Conservation (phyloP, 2,888 invertebrate species). For the Elysia crispata region DNA sequence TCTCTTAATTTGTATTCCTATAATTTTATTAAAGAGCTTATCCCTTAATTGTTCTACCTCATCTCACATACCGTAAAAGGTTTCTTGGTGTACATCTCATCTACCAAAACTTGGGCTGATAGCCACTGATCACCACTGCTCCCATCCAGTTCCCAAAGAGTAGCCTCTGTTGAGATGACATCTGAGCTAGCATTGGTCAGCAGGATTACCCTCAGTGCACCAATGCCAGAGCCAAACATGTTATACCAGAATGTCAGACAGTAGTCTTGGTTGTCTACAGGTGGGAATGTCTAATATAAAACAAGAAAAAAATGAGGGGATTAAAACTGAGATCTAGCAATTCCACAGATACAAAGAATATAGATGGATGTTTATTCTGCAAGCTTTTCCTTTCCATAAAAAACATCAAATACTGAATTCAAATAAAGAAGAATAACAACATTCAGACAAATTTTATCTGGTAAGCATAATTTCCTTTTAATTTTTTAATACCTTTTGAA, state of each 20-base stretch:
- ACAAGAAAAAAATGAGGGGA: no score
- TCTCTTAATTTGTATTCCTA: no score
- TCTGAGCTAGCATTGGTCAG: constrained; percentile 58
- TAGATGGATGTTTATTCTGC: no score
- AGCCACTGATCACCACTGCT: constrained; percentile 65
- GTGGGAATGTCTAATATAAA: constrained; percentile 32
- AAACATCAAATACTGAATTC: no score
- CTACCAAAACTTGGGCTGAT: constrained; percentile 63
- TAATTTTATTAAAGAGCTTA: no score
- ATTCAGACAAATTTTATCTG: no score
- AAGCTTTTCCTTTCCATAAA: no score
- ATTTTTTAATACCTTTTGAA: no score
- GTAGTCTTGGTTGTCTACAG: constrained; percentile 57
- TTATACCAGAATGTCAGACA: constrained; percentile 74
- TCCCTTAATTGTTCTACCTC: not conserved
- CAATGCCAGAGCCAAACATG: constrained; percentile 69
- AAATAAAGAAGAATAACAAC: no score
- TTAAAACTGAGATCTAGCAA: no score
- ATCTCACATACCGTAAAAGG: constrained; percentile 61
- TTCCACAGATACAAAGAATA: no score
- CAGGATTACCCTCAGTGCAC: constrained; percentile 61
- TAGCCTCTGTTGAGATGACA: constrained; percentile 58
- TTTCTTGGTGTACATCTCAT: constrained; percentile 59
- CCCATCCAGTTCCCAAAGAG: constrained; percentile 62
- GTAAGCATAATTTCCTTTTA: no score